Base-by-base conservation (phyloP, 2,888 invertebrate genomes). In the Enchytraeus crypticus region DNA sequence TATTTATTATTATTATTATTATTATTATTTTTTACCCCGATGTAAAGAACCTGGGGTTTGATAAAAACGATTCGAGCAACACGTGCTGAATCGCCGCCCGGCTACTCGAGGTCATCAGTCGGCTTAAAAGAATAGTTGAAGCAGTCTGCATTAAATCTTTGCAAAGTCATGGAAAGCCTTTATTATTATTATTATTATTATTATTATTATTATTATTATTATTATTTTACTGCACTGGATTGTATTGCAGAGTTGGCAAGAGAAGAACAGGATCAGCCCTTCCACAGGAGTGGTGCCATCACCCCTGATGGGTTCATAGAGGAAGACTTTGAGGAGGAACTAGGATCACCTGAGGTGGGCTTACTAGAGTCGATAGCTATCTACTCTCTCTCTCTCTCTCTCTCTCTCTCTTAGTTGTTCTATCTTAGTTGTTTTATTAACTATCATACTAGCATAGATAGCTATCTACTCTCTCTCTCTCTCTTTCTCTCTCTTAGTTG, bases 241-340 rank as follows among this genome's bases (percentile, higher is more conserved):
- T n/a, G n/a, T n/a, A 29, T 18, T 46, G n/a, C 46, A 67, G 67
- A 64, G 34, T 38, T 65, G 26, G 65, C 61, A 0, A 63, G 57
- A 53, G 69, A 69, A 46, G 68, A 68, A 57, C 23, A 51, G 26
- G 69, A 68, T 23, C 64, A 63, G 11, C 61, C 64, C 3, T 58
- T 61, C 29, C 74, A 75, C 63, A 61, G 76, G 43, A 72, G 73
- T 59, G 78, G 77, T 18, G 74, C 77, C 55, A 77, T 78, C 57
- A 77, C 78, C n/a, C 78, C 89, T 62, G 91, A 91, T 80, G 90
- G 90, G 57, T 87, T 89, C 2, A 88, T 89, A 64, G 91, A 92
- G 74, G 91, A 92, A 73, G 90, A 92, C 78, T 92, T 90, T 79
- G 92, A 92, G 77, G 88, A 89, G 75, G 89, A 89, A 73, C 82